Conservation (phyloP, 2,797 vertebrate species). For the Gouania willdenowi region DNA sequence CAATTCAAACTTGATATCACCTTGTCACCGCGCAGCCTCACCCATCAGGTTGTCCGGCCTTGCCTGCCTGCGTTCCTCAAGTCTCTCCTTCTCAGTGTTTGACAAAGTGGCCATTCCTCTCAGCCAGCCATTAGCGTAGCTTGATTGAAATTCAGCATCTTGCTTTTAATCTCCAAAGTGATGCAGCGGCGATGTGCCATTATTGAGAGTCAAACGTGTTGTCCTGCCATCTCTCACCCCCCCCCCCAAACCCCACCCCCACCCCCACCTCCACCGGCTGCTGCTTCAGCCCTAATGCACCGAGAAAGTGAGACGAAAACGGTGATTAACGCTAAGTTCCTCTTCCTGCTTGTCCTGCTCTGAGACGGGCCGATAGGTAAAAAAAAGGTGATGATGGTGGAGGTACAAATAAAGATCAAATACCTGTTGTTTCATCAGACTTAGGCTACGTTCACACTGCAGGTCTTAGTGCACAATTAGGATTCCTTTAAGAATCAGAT, state of each 20-base stretch:
- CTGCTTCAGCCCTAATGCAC: conserved; percentile 41
- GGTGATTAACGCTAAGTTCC: conserved; percentile 72
- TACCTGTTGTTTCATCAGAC: conserved; percentile 43
- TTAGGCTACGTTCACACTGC: too few species aligned
- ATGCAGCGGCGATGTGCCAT: conserved; percentile 75
- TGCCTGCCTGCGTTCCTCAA: conserved; percentile 4
- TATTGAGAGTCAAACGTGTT: conserved; percentile 72
- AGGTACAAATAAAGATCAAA: conserved; percentile 48
- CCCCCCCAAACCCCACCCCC: conserved; percentile 28
- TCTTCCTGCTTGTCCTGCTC: conserved; percentile 59
- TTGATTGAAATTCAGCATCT: conserved; percentile 83
- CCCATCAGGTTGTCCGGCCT: conserved; percentile 22
- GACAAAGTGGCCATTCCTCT: conserved; percentile 74
- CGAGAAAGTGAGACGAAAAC: conserved; percentile 65
- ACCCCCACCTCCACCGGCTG: conserved; percentile 24
- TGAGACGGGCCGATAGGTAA: conserved; percentile 56
- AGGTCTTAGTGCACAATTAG: too few species aligned
- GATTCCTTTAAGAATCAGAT: too few species aligned
- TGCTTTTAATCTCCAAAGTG: conserved; percentile 84
- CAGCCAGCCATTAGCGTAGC: conserved; percentile 68
- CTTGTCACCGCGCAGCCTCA: conserved; percentile 62
- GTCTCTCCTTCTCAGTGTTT: conserved; percentile 31
- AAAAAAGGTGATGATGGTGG: conserved; percentile 39
- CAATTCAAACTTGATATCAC: conserved; percentile 65
- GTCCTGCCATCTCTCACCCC: conserved; percentile 61